Conservation (phyloP, 2,888 invertebrate genomes). For the Tuta absoluta region DNA sequence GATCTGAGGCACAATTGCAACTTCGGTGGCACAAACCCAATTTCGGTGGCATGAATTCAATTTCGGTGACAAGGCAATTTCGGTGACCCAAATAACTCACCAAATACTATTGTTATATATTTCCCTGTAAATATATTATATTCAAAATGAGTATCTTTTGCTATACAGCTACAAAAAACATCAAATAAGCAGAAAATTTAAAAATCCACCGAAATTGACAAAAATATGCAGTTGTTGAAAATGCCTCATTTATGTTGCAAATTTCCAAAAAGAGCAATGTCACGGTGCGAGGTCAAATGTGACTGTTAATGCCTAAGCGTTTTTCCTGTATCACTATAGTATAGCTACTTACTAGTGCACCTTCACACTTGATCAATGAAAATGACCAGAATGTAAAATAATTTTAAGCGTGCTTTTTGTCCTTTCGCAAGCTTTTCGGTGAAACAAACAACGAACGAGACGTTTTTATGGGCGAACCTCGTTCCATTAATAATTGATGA, state of each 20-base stretch:
- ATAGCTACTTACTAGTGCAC: constrained; percentile 1
- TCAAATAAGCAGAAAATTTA: too few relatives aligned
- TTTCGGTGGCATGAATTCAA: too few relatives aligned
- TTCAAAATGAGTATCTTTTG: too few relatives aligned
- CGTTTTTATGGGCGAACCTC: constrained; percentile 17
- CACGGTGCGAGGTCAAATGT: constrained; percentile 37
- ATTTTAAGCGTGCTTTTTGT: constrained; percentile 19
- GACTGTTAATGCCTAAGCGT: constrained; percentile 34
- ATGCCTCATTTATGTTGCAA: constrained; percentile 22
- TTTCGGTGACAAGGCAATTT: too few relatives aligned
- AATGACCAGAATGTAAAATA: constrained; percentile 22
- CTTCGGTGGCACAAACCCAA: too few relatives aligned
- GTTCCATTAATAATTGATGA: constrained; percentile 24
- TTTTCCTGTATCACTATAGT: constrained; percentile 41
- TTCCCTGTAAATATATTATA: too few relatives aligned
- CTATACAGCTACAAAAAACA: too few relatives aligned
- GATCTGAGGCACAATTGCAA: too few relatives aligned
- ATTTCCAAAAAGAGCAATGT: constrained; percentile 33
- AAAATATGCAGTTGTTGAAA: too few relatives aligned
- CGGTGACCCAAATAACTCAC: too few relatives aligned
- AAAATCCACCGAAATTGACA: too few relatives aligned
- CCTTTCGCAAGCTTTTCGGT: constrained; percentile 22
- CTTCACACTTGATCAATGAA: constrained; percentile 37
- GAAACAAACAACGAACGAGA: constrained; percentile 21
- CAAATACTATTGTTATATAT: too few relatives aligned